phyloP scores from a whole-genome alignment of 1,140 invertebrate species.

The Bicyclus anynana region DNA sequence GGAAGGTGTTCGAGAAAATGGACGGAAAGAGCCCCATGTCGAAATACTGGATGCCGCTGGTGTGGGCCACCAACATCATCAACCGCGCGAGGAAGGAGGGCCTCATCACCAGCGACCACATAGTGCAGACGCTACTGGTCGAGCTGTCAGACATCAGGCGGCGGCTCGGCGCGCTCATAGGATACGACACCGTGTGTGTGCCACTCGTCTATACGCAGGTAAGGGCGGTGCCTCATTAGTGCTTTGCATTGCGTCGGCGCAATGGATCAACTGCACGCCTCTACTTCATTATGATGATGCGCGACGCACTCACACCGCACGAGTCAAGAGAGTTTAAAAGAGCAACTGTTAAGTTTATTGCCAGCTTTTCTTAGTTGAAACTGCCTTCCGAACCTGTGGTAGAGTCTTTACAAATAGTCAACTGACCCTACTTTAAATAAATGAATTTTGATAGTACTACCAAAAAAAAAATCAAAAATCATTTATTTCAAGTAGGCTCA shows the following conservation, averaged over 20 bases:
- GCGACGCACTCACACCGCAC: too few relatives aligned
- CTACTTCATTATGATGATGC: too few relatives aligned
- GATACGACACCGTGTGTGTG: constrained; percentile 98
- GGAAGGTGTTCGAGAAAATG: constrained; percentile 92
- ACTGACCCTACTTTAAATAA: too few relatives aligned
- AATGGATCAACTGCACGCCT: too few relatives aligned
- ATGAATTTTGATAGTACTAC: too few relatives aligned
- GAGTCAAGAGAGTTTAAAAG: too few relatives aligned
- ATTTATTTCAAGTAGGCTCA: too few relatives aligned
- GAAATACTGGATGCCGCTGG: constrained; percentile 95
- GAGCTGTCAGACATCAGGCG: constrained; percentile 90
- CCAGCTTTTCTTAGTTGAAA: too few relatives aligned
- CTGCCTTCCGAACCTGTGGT: too few relatives aligned
- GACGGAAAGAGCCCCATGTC: constrained; percentile 92
- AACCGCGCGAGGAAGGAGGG: constrained; percentile 89
- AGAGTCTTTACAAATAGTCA: too few relatives aligned
- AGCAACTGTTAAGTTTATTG: too few relatives aligned
- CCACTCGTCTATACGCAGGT: constrained; percentile 98
- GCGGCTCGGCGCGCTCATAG: constrained; percentile 87
- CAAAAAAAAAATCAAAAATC: too few relatives aligned
- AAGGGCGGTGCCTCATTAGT: constrained; percentile 23
- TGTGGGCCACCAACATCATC: constrained; percentile 94
- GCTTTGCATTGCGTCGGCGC: background rate
- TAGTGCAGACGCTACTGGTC: constrained; percentile 89
- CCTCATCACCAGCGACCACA: constrained; percentile 89